Percentiles rank a stretch among this genome's conserved stretches.
Conservation (phyloP, 2,888 invertebrate species). For the Teleogryllus oceanicus region DNA sequence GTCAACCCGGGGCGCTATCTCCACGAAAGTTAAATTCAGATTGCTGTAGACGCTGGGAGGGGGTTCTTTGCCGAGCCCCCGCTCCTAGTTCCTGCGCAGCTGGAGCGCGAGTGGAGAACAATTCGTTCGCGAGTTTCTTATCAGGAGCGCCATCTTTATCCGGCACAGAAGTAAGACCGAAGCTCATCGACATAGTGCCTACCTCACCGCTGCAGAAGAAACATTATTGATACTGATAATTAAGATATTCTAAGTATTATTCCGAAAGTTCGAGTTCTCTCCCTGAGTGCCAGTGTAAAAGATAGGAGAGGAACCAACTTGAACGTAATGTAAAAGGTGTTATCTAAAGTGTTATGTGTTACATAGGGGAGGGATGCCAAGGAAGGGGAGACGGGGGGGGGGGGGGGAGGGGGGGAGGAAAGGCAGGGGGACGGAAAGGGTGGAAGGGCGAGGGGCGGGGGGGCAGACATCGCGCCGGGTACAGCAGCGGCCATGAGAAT, state of each 20-base stretch:
- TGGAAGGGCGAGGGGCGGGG: neutral
- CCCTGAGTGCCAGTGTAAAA: neutral
- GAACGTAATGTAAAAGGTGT: conserved; percentile 18
- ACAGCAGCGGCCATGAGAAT: neutral
- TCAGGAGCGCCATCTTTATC: neutral
- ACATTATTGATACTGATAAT: conserved; percentile 18
- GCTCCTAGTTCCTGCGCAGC: neutral
- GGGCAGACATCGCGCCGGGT: neutral
- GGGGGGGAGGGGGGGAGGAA: neutral
- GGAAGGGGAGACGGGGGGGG: neutral
- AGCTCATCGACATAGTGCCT: conserved; percentile 1
- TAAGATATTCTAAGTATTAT: conserved; percentile 9
- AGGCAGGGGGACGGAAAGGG: neutral
- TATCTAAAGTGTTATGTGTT: conserved; percentile 7
- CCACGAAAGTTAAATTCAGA: conserved; percentile 7
- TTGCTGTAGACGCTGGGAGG: conserved; percentile 1
- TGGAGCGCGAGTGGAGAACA: neutral
- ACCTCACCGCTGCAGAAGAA: neutral
- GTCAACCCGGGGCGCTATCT: neutral
- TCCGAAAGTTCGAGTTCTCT: neutral
- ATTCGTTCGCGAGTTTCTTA: conserved; percentile 18
- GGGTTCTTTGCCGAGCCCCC: neutral
- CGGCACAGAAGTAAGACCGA: neutral
- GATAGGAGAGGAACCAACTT: conserved; percentile 9
- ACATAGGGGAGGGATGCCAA: no score